Base-by-base conservation (phyloP, 2,888 invertebrate genomes). In the Anarsia innoxiella region DNA sequence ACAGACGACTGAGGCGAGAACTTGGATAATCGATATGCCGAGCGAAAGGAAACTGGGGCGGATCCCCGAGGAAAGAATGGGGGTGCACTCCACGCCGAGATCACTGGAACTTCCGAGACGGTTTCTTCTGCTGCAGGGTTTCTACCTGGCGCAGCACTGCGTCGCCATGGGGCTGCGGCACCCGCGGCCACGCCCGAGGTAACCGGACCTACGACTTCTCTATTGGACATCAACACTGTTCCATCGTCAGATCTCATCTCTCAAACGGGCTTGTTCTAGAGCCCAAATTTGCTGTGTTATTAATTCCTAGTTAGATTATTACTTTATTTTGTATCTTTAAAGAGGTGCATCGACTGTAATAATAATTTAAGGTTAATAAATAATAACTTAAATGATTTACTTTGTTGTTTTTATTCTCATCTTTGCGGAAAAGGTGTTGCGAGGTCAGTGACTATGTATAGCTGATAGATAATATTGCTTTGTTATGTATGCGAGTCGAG, bases 221-320 rank as follows among this genome's bases (percentile, higher is more conserved):
- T 57, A 57, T 57, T 59, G 66, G 70, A 71, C 57, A 11, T 40
- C 49, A 62, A 69, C 77, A 79, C 55, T 82, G 82, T 80, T 79
- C 77, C 80, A 61, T 49, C 44, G 49, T 57, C 62, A 71, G 83
- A 83, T 83, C 83, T 83, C 80, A 74, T 63, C 58, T 66, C 65
- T 55, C 48, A 59, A 54, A 53, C 55, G 80, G 59, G 79, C 77
- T 83, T 79, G 77, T 83, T 83, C 44, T 79, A 80, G 62, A 83
- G 82, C 82, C 59, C 77, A 57, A 57, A 59, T 59, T 64, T 69
- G 63, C 82, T 82, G 82, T 83, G 82, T 80, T 83, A 83, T 67
- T 80, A 80, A 67, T 74, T 72, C 59, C 68, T 80, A 79, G 71
- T 67, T 73, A 72, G 61, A 68, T 66, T 72, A 71, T 75, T 74